Evolutionary conservation across 2,113 vertebrate genomes (phyloP).

Genomic region (Tyto alba): DNA sequence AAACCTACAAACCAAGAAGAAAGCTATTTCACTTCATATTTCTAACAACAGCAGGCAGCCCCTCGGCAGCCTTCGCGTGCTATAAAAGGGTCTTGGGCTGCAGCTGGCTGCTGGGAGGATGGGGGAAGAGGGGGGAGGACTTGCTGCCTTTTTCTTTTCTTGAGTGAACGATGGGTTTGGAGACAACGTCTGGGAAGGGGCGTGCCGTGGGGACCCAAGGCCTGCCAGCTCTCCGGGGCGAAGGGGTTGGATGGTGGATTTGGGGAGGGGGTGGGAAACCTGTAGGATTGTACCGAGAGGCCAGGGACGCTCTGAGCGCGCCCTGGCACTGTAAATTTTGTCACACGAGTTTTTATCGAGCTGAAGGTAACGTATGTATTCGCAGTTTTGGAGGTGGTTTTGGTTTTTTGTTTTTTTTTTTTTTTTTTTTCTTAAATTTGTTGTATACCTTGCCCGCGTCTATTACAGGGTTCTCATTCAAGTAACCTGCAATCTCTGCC

Average conservation of each 20-base stretch:
- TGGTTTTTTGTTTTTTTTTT: no score
- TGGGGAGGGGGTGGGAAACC: neutral
- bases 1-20: neutral
- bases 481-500: neutral
- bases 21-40: neutral
- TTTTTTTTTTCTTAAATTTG: no score
- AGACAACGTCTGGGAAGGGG: neutral
- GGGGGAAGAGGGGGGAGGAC: neutral
- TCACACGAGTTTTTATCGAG: neutral
- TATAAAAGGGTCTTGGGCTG: neutral
- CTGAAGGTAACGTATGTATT: neutral
- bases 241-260: neutral
- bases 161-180: neutral
- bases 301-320: no score
- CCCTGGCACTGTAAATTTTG: neutral
- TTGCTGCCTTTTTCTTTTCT: neutral
- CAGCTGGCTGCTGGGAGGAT: neutral
- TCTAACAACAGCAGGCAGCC: neutral
- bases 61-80: neutral
- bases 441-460: neutral
- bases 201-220: neutral
- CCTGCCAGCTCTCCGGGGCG: neutral
- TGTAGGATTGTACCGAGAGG: neutral
- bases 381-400: no score
- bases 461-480: neutral